Conservation (phyloP, 1,140 invertebrate genomes). For the Anastatus disparis region DNA sequence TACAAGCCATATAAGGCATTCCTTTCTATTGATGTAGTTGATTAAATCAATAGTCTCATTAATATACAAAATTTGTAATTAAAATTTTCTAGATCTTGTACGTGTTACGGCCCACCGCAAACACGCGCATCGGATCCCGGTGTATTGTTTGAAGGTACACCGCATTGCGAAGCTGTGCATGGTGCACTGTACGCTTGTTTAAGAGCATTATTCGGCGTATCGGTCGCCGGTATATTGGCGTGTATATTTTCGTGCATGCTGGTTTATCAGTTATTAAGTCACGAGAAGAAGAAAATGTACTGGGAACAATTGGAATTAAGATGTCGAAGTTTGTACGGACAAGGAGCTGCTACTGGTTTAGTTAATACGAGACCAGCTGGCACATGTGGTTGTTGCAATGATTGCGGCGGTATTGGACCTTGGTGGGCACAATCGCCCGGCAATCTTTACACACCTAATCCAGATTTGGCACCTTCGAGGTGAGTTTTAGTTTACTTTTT, state of each 20-base stretch:
- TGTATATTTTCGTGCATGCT: conserved; percentile 93
- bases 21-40: too few species aligned
- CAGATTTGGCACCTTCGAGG: conserved; percentile 67
- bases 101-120: conserved; percentile 59
- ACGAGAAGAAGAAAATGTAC: conserved; percentile 93
- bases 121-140: conserved; percentile 59
- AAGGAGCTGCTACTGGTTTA: conserved; percentile 67
- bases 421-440: conserved; percentile 69
- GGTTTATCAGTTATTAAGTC: conserved; percentile 87
- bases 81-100: conserved; percentile 56
- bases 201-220: conserved; percentile 87
- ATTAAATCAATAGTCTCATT: neutral
- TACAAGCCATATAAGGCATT: too few species aligned
- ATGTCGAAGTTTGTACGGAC: conserved; percentile 79
- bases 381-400: conserved; percentile 79
- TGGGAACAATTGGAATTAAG: conserved; percentile 90
- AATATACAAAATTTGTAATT: neutral
- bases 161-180: conserved; percentile 87
- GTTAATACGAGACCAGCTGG: conserved; percentile 62
- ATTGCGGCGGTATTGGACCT: conserved; percentile 72
- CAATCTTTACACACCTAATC: conserved; percentile 85
- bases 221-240: conserved; percentile 87
- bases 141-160: conserved; percentile 81
- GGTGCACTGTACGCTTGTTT: conserved; percentile 87
- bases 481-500: too few species aligned